Conservation (phyloP, 2,888 invertebrate genomes). For the Tipula unca region DNA sequence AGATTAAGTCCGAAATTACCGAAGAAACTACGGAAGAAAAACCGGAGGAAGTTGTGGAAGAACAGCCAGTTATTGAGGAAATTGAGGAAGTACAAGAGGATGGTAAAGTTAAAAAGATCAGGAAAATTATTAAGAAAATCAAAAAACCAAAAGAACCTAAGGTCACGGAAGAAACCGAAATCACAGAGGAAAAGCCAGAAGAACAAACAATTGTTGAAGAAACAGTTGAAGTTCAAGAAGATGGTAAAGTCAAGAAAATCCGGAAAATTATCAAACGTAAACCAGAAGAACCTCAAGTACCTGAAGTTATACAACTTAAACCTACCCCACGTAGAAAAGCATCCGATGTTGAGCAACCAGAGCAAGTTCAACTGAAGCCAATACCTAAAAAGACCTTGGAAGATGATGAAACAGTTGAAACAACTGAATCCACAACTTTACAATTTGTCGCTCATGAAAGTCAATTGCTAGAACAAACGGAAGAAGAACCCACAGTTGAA, state of each 20-base stretch:
- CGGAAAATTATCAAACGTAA: slow-evolving; percentile 28
- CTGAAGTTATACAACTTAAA: slow-evolving; percentile 28
- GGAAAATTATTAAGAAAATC: slow-evolving; percentile 30
- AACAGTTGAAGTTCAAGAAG: slow-evolving; percentile 23
- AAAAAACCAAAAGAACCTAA: slow-evolving; percentile 26
- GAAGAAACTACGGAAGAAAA: slow-evolving; percentile 34
- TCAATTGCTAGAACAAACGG: slow-evolving; percentile 25
- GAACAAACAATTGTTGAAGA: slow-evolving; percentile 22
- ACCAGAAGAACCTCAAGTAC: slow-evolving; percentile 29
- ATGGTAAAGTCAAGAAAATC: slow-evolving; percentile 19
- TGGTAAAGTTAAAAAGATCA: slow-evolving; percentile 33
- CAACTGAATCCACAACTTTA: background rate
- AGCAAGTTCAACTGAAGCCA: slow-evolving; percentile 26
- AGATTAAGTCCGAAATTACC: slow-evolving; percentile 23
- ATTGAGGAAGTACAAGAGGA: slow-evolving; percentile 28
- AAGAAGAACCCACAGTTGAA: background rate
- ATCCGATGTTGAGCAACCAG: slow-evolving; percentile 28
- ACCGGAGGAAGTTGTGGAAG: background rate
- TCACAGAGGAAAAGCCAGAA: slow-evolving; percentile 17
- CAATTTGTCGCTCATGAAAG: background rate
- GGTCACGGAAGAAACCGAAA: slow-evolving; percentile 22
- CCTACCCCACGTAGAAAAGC: slow-evolving; percentile 28
- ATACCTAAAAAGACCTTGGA: slow-evolving; percentile 20
- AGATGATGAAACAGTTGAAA: background rate
- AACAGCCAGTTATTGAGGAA: slow-evolving; percentile 21